phyloP scores from a whole-genome alignment of 2,888 invertebrate genomes.

The Luperina nickerlii region DNA sequence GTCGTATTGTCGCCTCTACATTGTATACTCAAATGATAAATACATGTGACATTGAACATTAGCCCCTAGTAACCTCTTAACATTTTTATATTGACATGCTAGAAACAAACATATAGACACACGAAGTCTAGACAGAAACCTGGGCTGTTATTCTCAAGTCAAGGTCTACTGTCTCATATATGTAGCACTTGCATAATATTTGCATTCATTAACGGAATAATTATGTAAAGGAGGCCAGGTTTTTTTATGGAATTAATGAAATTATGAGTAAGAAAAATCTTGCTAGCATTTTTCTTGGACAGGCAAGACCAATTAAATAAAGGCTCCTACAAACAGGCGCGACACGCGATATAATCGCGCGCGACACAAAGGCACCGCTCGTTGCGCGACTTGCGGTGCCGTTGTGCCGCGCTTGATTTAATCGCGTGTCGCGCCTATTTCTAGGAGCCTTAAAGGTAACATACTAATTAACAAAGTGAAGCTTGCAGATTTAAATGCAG shows the following conservation, averaged over 20 bases:
- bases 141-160: neutral
- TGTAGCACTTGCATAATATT: slow-evolving; percentile 17
- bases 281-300: neutral
- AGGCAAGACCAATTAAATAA: too few relatives aligned
- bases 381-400: too few relatives aligned
- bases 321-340: too few relatives aligned
- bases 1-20: neutral
- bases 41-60: neutral
- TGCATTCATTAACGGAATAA: slow-evolving; percentile 17
- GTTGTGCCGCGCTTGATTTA: too few relatives aligned
- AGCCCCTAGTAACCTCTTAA: neutral
- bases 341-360: too few relatives aligned
- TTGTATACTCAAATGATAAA: neutral
- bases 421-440: too few relatives aligned
- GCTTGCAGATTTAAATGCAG: neutral
- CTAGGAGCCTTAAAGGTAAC: neutral
- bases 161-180: slow-evolving; percentile 4
- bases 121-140: slow-evolving; percentile 19
- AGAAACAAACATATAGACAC: neutral
- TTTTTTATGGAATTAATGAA: neutral
- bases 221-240: neutral
- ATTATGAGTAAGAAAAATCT: neutral
- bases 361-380: too few relatives aligned
- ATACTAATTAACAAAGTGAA: neutral
- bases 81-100: slow-evolving; percentile 4